Conservation (phyloP, 1,140 invertebrate genomes). For the Colletes gigas region DNA sequence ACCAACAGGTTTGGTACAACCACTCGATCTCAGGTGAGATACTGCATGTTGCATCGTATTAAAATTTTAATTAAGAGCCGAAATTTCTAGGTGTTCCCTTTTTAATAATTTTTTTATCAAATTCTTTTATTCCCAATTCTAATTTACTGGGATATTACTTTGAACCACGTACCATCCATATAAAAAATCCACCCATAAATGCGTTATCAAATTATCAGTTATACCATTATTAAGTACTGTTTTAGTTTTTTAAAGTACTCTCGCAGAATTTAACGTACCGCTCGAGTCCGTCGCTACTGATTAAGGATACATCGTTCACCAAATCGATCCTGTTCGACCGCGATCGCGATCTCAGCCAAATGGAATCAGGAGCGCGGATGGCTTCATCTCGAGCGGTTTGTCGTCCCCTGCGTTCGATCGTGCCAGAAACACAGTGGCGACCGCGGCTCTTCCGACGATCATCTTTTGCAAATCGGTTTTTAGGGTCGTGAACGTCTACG, state of each 20-base stretch:
- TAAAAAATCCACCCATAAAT: no score
- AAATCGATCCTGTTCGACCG: not conserved
- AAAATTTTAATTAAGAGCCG: no score
- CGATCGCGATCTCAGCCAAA: not conserved
- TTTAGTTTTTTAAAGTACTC: no score
- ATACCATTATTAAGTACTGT: no score
- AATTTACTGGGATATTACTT: no score
- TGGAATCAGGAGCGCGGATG: no score
- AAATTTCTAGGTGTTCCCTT: no score
- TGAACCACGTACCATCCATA: no score
- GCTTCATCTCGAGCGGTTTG: not conserved
- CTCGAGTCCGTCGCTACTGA: not conserved
- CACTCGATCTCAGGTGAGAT: constrained; percentile 67
- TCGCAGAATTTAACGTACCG: no score
- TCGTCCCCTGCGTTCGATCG: not conserved
- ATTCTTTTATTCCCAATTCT: no score
- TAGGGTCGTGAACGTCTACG: constrained; percentile 73
- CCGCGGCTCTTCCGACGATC: not conserved
- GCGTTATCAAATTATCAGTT: no score
- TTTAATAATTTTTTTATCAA: no score
- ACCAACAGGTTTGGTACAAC: constrained; percentile 84
- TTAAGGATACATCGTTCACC: not conserved
- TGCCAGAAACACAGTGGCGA: not conserved
- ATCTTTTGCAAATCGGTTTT: constrained; percentile 17
- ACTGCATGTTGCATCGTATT: not conserved